phyloP scores from a whole-genome alignment of 2,888 invertebrate genomes.

The Diachrysia chrysitis region DNA sequence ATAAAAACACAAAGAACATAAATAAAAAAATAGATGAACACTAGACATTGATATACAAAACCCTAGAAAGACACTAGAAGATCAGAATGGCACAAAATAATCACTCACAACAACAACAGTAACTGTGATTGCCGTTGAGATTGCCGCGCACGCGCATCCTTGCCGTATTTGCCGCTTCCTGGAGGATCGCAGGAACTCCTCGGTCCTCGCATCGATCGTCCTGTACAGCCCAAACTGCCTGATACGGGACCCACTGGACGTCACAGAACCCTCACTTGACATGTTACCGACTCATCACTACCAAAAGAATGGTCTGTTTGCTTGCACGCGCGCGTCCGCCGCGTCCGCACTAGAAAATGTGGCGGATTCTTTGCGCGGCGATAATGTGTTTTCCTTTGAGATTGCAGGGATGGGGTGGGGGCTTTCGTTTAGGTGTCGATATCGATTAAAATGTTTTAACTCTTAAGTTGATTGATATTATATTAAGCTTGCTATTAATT shows the following conservation, averaged over 20 bases:
- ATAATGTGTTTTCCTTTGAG: conserved; percentile 78
- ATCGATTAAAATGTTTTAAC: too few relatives aligned
- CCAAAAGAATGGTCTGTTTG: conserved; percentile 50
- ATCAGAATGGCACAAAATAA: conserved; percentile 7
- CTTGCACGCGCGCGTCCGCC: conserved; percentile 62
- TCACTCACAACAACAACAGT: conserved; percentile 84
- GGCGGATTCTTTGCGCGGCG: conserved; percentile 70
- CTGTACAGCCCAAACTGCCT: conserved; percentile 83
- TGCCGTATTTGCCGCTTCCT: conserved; percentile 80
- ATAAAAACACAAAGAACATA: not conserved
- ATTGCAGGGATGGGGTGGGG: conserved; percentile 67
- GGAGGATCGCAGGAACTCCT: conserved; percentile 82
- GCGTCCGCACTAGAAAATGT: conserved; percentile 73
- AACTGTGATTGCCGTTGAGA: conserved; percentile 83
- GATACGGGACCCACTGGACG: conserved; percentile 71
- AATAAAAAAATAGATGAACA: not conserved
- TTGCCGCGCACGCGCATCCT: conserved; percentile 83
- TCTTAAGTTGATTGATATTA: too few relatives aligned
- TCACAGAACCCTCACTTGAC: conserved; percentile 79
- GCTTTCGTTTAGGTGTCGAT: conserved; percentile 65
- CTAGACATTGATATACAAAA: conserved; percentile 1
- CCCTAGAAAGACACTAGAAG: not conserved
- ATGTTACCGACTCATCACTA: conserved; percentile 80
- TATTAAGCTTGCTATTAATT: too few relatives aligned
- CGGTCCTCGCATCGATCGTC: conserved; percentile 81